These are phyloP conservation scores for Dexiosoma caninum DNA, from an alignment of 2,888 invertebrate genomes.

Conservation along the genomic window DNA sequence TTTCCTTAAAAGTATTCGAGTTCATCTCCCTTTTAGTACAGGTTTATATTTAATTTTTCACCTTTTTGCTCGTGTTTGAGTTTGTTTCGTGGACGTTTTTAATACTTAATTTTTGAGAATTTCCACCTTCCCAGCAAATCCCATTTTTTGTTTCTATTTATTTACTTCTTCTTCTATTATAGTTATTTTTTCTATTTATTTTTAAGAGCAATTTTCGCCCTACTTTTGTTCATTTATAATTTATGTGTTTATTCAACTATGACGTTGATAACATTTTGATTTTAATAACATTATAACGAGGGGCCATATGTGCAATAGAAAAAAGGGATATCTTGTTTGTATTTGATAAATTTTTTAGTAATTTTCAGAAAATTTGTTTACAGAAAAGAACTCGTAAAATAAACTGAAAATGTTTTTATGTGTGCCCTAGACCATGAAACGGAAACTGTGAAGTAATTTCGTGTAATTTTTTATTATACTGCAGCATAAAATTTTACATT, in stretches of 20 bases:
- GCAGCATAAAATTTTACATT: neutral
- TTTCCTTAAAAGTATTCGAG: too few relatives aligned
- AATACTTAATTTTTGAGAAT: neutral
- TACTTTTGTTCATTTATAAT: neutral
- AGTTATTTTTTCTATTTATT: neutral
- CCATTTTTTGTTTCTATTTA: too few relatives aligned
- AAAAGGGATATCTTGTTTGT: neutral
- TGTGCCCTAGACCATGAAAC: neutral
- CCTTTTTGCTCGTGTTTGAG: neutral
- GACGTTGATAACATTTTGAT: slow-evolving; percentile 27
- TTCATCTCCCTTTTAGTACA: too few relatives aligned
- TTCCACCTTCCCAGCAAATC: slow-evolving; percentile 2
- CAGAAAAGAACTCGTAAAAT: neutral
- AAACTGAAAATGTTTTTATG: neutral
- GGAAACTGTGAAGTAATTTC: neutral
- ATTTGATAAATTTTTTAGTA: neutral
- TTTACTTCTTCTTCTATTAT: neutral
- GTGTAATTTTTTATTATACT: neutral
- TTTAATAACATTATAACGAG: slow-evolving; percentile 37
- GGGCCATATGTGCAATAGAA: neutral
- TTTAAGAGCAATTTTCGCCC: neutral
- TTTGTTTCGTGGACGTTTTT: neutral
- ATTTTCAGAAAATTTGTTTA: neutral
- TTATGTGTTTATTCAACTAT: slow-evolving; percentile 24
- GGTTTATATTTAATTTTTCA: too few relatives aligned